phyloP scores from a whole-genome alignment of 2,888 invertebrate genomes.

The Allophyes oxyacanthae region DNA sequence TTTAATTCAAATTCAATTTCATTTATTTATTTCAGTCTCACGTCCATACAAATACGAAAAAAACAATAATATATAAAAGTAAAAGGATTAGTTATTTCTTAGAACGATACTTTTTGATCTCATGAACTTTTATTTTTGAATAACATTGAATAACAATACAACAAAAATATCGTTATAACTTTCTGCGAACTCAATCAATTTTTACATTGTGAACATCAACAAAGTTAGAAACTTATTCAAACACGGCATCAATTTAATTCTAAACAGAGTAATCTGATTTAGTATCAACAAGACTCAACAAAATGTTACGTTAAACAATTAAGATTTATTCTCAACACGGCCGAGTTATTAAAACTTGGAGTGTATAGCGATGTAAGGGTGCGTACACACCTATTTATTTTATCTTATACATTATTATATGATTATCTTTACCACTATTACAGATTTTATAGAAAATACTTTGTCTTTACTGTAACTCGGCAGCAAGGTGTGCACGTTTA shows the following conservation, averaged over 20 bases:
- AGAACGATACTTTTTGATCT: too few relatives aligned
- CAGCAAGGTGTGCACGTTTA: neutral
- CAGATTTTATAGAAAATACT: too few relatives aligned
- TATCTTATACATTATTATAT: too few relatives aligned
- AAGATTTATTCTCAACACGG: slow-evolving; percentile 43
- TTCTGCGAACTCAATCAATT: slow-evolving; percentile 26
- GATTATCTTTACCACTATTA: too few relatives aligned
- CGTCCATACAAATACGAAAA: too few relatives aligned
- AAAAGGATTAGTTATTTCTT: too few relatives aligned
- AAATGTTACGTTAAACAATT: slow-evolving; percentile 44
- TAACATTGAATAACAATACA: slow-evolving; percentile 5
- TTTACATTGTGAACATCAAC: slow-evolving; percentile 27
- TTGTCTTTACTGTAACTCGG: too few relatives aligned
- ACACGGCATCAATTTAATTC: slow-evolving; percentile 35
- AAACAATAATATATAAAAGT: too few relatives aligned
- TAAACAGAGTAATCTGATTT: slow-evolving; percentile 42
- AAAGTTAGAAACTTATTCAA: slow-evolving; percentile 33
- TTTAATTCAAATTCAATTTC: too few relatives aligned
- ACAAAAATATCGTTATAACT: slow-evolving; percentile 31
- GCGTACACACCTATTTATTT: neutral
- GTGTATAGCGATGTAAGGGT: slow-evolving; percentile 18
- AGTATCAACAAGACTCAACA: slow-evolving; percentile 32
- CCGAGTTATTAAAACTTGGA: slow-evolving; percentile 61
- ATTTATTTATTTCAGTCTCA: too few relatives aligned
- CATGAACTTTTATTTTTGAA: too few relatives aligned